Evolutionary conservation across 2,113 vertebrate species (phyloP).

Genomic region (Equus przewalskii): DNA sequence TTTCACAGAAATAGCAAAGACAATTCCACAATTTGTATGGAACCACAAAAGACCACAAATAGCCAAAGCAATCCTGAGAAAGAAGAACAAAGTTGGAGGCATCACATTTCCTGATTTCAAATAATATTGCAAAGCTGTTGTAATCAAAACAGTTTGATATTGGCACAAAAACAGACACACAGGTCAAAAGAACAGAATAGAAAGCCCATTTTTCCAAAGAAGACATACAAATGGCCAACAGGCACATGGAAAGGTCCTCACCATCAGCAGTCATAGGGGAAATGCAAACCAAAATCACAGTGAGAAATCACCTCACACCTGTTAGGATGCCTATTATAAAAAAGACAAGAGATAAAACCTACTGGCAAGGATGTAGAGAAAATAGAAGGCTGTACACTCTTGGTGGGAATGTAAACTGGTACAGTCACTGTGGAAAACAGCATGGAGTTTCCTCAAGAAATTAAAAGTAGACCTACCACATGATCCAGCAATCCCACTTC

Average conservation of each 20-base stretch:
- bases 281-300: background rate
- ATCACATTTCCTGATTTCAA: no score
- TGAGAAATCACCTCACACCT: background rate
- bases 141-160: no score
- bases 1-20: no score
- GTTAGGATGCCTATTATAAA: background rate
- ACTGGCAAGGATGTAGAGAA: background rate
- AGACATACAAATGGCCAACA: background rate
- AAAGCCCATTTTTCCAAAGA: background rate
- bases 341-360: background rate
- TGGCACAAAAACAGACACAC: no score
- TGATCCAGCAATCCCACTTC: background rate
- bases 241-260: background rate
- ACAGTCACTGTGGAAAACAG: background rate
- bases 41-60: no score
- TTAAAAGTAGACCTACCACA: background rate
- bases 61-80: no score
- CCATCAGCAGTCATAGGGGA: background rate
- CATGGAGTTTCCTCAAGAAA: background rate
- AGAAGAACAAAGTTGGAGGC: no score
- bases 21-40: no score
- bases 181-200: no score
- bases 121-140: no score
- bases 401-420: background rate
- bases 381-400: background rate